These are phyloP conservation scores for Crambe crambe DNA, from an alignment of 37 sponge, comb jelly and placozoan species.

Conservation along the genomic window DNA sequence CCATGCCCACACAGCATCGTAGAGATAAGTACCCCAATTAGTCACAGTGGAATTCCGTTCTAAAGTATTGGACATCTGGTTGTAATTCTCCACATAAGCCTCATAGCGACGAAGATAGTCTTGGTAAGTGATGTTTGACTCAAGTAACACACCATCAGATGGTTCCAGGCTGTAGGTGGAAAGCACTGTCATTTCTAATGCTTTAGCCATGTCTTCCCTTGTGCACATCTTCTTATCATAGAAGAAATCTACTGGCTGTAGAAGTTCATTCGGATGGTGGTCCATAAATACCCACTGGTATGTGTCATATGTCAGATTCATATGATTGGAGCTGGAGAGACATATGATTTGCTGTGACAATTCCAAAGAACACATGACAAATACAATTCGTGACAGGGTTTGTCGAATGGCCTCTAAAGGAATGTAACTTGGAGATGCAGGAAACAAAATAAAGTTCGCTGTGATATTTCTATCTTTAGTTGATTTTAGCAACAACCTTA, in stretches of 20 bases:
- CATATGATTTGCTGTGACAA: slow-evolving; percentile 9
- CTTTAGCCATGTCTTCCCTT: neutral
- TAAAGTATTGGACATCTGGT: neutral
- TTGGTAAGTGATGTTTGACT: neutral
- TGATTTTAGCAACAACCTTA: neutral
- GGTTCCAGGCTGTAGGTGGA: neutral
- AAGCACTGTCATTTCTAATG: neutral
- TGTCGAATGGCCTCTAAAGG: neutral
- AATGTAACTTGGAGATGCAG: neutral
- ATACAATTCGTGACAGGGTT: neutral
- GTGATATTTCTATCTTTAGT: neutral
- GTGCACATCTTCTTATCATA: neutral
- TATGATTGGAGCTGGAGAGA: neutral
- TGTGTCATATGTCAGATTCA: neutral
- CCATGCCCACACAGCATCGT: slow-evolving; percentile 34
- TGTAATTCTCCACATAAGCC: neutral
- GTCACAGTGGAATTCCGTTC: neutral
- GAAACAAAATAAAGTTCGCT: neutral
- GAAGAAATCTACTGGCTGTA: neutral
- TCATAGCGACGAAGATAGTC: neutral
- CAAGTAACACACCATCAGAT: neutral
- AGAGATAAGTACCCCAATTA: neutral
- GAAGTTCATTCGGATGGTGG: neutral
- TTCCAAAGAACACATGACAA: slow-evolving; percentile 2
- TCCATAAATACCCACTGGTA: slow-evolving; percentile 18